These are phyloP conservation scores for Trichosurus vulpecula DNA, from an alignment of 2,797 vertebrate genomes.

Conservation along the genomic window DNA sequence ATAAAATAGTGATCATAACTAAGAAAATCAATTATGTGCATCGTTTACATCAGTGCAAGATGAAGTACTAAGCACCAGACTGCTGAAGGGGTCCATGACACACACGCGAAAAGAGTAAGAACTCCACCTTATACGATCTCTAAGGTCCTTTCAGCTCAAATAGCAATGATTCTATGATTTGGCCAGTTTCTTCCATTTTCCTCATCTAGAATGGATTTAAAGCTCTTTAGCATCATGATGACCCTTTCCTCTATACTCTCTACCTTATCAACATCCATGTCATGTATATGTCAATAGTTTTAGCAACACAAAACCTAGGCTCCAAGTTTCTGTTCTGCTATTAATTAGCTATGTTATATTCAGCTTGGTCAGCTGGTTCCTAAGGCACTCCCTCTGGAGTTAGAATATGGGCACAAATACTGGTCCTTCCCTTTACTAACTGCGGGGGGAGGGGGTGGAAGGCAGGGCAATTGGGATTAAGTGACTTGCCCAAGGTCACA, in stretches of 20 bases:
- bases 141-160: neutral
- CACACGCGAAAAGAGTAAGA: neutral
- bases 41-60: neutral
- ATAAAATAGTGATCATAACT: neutral
- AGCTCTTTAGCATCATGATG: neutral
- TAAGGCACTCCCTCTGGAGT: neutral
- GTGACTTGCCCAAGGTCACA: too few relatives aligned
- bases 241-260: neutral
- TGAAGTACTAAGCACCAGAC: neutral
- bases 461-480: too few relatives aligned
- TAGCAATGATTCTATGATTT: neutral
- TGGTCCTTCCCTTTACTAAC: neutral
- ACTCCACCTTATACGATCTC: neutral
- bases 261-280: neutral
- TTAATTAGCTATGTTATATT: neutral
- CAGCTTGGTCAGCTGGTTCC: neutral
- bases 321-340: neutral
- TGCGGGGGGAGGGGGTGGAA: neutral
- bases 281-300: neutral
- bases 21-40: neutral
- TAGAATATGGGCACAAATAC: neutral
- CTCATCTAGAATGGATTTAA: neutral
- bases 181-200: neutral
- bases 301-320: neutral
- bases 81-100: neutral